A percentile compares a stretch with the other conserved stretches of the same genome.
Conservation (phyloP, 2,797 vertebrate genomes). For the Gymnopithys bicolor region DNA sequence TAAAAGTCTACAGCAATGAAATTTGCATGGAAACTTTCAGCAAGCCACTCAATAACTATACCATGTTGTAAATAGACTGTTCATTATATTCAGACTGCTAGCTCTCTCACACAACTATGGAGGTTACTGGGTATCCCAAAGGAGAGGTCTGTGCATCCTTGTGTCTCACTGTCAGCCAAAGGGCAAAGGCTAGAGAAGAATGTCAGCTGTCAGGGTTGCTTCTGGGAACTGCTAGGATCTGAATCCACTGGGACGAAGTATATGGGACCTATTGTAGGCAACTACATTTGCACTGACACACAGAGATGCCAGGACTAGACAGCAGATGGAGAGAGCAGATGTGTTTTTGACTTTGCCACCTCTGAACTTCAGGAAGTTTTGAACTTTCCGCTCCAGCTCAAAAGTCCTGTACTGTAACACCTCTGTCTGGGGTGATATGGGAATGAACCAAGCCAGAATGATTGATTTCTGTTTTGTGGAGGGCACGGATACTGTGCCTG, state of each 20-base stretch:
- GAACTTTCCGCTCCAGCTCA: not conserved
- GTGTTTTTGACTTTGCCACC: not conserved
- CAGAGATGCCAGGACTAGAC: not conserved
- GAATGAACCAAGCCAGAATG: not conserved
- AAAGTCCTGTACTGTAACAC: not conserved
- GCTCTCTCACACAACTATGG: not conserved
- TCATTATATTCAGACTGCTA: not conserved
- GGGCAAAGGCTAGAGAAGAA: not conserved
- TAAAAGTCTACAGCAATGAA: not conserved
- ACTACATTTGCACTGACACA: not conserved
- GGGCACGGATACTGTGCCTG: not conserved
- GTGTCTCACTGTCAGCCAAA: accelerated
- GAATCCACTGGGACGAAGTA: not conserved
- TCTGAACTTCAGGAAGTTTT: not conserved
- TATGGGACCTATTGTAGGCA: not conserved
- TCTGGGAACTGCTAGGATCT: not conserved
- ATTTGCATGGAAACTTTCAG: not conserved
- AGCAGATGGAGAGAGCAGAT: not conserved
- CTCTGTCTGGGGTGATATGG: not conserved
- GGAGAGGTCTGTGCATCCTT: not conserved
- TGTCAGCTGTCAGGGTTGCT: not conserved
- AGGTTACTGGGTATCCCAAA: not conserved
- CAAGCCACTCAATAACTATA: not conserved
- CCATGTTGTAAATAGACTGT: not conserved
- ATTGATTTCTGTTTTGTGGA: not conserved